Conservation (phyloP, 2,113 vertebrate species). For the Rallus limicola region DNA sequence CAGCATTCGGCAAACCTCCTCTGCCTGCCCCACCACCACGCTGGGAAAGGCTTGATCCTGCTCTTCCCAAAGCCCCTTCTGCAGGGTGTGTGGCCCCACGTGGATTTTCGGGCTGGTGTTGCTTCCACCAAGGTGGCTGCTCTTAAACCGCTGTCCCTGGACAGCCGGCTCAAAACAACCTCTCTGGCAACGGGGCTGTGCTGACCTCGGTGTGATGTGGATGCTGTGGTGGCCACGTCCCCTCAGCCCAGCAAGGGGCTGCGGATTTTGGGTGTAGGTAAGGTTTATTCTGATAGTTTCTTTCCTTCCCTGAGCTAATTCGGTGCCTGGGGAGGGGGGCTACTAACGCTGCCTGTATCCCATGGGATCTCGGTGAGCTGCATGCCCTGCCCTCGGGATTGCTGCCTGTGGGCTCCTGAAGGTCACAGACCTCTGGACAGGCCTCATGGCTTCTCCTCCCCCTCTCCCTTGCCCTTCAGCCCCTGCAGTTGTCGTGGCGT, state of each 20-base stretch:
- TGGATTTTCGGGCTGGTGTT: background rate
- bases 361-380: background rate
- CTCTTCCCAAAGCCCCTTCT: background rate
- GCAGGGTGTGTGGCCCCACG: rapidly evolving
- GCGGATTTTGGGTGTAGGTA: background rate
- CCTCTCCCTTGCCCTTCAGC: background rate
- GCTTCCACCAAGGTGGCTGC: background rate
- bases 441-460: background rate
- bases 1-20: background rate
- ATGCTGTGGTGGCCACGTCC: rapidly evolving
- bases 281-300: background rate
- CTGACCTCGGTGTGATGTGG: rapidly evolving
- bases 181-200: rapidly evolving
- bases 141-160: background rate
- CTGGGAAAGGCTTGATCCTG: background rate
- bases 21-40: background rate
- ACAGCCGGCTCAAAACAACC: background rate
- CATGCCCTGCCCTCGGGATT: background rate
- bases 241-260: background rate
- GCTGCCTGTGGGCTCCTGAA: background rate
- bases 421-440: background rate
- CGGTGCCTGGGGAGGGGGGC: rapidly evolving
- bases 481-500: conserved; percentile 7
- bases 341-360: rapidly evolving
- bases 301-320: background rate